phyloP scores from a whole-genome alignment of 2,113 vertebrate genomes.

The Scomber scombrus region DNA sequence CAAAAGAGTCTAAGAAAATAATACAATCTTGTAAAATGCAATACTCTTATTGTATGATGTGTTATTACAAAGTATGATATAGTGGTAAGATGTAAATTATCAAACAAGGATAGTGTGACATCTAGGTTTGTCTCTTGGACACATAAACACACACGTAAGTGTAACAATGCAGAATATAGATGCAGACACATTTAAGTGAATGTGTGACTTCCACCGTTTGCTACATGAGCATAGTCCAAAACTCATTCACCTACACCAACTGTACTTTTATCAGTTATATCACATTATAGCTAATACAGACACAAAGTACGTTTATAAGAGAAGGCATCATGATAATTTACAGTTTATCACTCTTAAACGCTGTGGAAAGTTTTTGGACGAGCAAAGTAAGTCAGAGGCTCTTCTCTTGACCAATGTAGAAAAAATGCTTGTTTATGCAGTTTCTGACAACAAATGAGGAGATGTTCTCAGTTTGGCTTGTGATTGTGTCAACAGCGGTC shows the following conservation, averaged over 20 bases:
- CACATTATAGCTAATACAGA: not conserved
- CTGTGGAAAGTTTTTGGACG: not conserved
- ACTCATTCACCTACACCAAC: not conserved
- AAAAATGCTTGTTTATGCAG: constrained; percentile 24
- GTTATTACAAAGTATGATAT: not conserved
- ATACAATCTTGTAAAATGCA: not conserved
- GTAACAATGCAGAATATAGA: constrained; percentile 34
- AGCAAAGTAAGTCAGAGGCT: not conserved
- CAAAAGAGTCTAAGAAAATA: not conserved
- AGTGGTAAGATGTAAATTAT: not conserved
- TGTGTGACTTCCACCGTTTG: not conserved
- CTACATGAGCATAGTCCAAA: not conserved
- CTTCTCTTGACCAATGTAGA: not conserved
- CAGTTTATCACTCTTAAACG: not conserved
- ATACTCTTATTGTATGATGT: not conserved
- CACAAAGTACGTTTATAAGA: not conserved
- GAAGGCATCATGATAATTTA: not conserved
- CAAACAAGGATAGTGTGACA: too few relatives aligned
- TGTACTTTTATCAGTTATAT: not conserved
- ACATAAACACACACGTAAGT: constrained; percentile 39
- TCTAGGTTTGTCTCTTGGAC: constrained; percentile 12
- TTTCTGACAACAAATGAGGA: constrained; percentile 43
- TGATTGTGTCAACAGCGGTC: constrained; percentile 41
- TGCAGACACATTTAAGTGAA: not conserved
- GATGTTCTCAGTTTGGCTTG: constrained; percentile 36